A percentile compares a stretch with the other conserved stretches of the same genome.
phyloP scores from a whole-genome alignment of 2,797 vertebrate genomes.

The Diceros bicornis region DNA sequence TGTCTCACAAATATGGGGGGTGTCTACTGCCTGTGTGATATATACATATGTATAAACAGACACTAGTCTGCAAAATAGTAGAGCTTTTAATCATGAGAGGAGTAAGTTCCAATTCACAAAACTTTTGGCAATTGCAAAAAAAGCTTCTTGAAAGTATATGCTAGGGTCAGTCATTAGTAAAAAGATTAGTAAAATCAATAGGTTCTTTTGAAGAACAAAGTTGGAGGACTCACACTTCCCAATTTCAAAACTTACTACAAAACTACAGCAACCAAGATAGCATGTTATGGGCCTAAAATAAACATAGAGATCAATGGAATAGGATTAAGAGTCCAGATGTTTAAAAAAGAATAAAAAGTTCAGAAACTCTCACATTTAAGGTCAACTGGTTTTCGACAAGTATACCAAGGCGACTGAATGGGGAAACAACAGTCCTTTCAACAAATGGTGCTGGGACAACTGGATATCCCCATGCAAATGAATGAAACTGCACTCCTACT shows the following conservation, averaged over 20 bases:
- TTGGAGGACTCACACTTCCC: background rate
- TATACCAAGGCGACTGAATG: background rate
- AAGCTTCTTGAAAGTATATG: background rate
- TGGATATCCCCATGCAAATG: background rate
- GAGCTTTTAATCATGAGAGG: background rate
- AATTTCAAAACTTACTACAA: constrained; percentile 29
- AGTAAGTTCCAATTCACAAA: background rate
- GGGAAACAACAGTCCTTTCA: background rate
- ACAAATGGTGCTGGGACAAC: background rate
- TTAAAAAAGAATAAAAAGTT: background rate
- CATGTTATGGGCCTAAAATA: background rate
- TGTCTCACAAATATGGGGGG: background rate
- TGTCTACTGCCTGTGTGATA: background rate
- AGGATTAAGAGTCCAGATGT: background rate
- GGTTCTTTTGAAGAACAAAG: background rate
- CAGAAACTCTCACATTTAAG: background rate
- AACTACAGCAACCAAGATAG: background rate
- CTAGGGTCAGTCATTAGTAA: background rate
- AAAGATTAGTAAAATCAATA: constrained; percentile 38
- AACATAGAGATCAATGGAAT: background rate
- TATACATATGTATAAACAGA: background rate
- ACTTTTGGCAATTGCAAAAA: background rate
- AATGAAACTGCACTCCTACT: background rate
- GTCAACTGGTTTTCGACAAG: background rate
- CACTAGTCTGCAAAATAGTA: background rate